Percentiles rank a stretch among this genome's conserved stretches.
Conservation (phyloP, 1,140 invertebrate genomes). For the Drosophila parvula region DNA sequence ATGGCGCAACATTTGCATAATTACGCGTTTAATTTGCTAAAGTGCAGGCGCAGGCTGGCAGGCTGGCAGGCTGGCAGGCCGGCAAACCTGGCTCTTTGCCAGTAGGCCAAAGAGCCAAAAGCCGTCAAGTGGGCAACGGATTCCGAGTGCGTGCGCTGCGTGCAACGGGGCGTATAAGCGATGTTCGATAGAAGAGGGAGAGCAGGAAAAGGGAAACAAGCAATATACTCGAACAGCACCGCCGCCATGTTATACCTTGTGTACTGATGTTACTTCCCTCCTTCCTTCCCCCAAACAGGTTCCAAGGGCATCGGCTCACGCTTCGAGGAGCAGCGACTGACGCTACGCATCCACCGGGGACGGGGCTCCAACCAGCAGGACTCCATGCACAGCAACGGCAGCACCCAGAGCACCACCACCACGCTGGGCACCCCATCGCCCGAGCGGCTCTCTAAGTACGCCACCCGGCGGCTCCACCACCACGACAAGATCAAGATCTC, state of each 20-base stretch:
- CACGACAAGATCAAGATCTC: slow-evolving; percentile 93
- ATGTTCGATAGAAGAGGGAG: slow-evolving; percentile 51
- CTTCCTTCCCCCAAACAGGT: slow-evolving; percentile 45
- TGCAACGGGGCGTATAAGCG: slow-evolving; percentile 55
- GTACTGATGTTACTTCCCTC: slow-evolving; percentile 40
- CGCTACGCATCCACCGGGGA: slow-evolving; percentile 95
- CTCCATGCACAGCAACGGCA: slow-evolving; percentile 80
- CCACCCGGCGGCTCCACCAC: slow-evolving; percentile 83
- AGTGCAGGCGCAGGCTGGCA: slow-evolving; percentile 69
- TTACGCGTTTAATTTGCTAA: slow-evolving; percentile 80
- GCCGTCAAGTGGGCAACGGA: slow-evolving; percentile 32
- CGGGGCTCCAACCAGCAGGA: slow-evolving; percentile 79
- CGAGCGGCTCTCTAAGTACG: slow-evolving; percentile 74
- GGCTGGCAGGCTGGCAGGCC: slow-evolving; percentile 25
- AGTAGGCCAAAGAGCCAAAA: slow-evolving; percentile 9
- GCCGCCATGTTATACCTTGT: slow-evolving; percentile 3
- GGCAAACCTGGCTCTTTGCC: slow-evolving; percentile 20
- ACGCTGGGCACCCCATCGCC: slow-evolving; percentile 80
- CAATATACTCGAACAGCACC: slow-evolving; percentile 16
- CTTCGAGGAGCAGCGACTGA: slow-evolving; percentile 94
- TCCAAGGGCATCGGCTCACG: slow-evolving; percentile 85
- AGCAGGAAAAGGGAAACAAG: slow-evolving; percentile 7
- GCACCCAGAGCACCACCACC: slow-evolving; percentile 81
- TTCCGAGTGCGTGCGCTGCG: slow-evolving; percentile 34
- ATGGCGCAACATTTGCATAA: slow-evolving; percentile 79